Base-by-base conservation (phyloP, 2,113 vertebrate genomes). In the Falcunculus frontatus region DNA sequence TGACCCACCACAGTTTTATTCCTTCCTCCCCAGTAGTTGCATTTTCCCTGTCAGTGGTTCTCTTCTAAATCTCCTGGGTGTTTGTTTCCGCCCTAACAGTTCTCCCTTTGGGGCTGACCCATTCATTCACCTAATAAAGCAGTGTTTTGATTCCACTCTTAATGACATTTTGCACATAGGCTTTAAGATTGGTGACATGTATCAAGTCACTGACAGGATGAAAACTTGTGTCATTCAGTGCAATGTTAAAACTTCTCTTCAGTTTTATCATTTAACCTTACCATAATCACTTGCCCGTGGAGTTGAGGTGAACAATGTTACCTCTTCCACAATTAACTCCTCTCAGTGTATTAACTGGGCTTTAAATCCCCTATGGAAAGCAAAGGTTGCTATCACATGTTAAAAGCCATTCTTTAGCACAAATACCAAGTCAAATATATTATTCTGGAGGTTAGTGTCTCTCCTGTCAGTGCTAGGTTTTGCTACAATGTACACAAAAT, bases 231-330 rank as follows among this genome's bases (percentile, higher is more conserved):
- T 76, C 6, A 37, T 57, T 80, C 20, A 35, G 17, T 57, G 53
- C 75, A 88, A 82, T 21, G 6, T 25, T 23, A 13, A 8, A 41
- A 52, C 72, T 75, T 87, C 35, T 79, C 23, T 82, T 81, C 22
- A n/a, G 4, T 79, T 64, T 90, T 72, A 23, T 57, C 16, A n/a
- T 85, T 90, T 69, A 85, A 85, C n/a, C 37, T 83, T 56, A 64
- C 23, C 13, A 13, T 46, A 67, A 47, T 9, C 29, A 29, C 32
- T 77, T 53, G 17, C 20, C 11, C 0, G 0, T 17, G 16, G 18
- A 64, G 2, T 4, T 59, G 30, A 57, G 22, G 25, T 63, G 55
- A 84, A 32, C 17, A 39, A 5, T 41, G 30, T 57, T 67, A 67
- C 11, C 17, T 64, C 35, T 87, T 89, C 21, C 35, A 73, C 53